These are phyloP conservation scores for Drosophila gaucha DNA, from an alignment of 2,888 invertebrate genomes.

Conservation along the genomic window DNA sequence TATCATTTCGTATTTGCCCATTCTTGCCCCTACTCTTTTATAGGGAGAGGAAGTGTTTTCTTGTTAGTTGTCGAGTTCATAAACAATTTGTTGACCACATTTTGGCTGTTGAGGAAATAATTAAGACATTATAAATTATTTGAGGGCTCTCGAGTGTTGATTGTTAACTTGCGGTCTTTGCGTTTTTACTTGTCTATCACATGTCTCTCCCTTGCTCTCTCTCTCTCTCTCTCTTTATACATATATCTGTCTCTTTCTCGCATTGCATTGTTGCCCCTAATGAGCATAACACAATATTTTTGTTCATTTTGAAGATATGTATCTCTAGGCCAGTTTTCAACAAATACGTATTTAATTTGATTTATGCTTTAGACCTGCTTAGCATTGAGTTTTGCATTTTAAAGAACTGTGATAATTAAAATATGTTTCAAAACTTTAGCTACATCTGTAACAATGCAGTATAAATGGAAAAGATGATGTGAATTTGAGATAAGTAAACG, in stretches of 20 bases:
- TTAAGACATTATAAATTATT: constrained; percentile 80
- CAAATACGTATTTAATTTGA: constrained; percentile 54
- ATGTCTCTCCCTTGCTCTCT: not conserved
- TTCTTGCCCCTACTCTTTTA: not conserved
- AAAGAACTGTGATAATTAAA: constrained; percentile 1
- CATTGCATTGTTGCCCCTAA: constrained; percentile 44
- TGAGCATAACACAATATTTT: constrained; percentile 73
- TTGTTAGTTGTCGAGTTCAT: constrained; percentile 70
- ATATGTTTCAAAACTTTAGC: not conserved
- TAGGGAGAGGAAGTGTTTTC: constrained; percentile 66
- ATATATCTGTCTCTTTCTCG: not conserved
- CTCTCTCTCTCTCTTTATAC: not conserved
- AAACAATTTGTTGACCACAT: constrained; percentile 74
- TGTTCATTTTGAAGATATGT: constrained; percentile 50
- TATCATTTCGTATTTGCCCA: constrained; percentile 56
- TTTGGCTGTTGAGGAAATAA: constrained; percentile 58
- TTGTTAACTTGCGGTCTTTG: constrained; percentile 34
- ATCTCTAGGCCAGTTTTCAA: constrained; percentile 55
- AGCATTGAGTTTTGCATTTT: constrained; percentile 26
- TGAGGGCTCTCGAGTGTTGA: constrained; percentile 62
- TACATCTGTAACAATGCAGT: not conserved
- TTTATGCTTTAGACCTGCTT: constrained; percentile 49
- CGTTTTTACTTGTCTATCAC: constrained; percentile 8
- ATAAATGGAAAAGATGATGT: not conserved
- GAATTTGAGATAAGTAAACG: not conserved